Conservation (phyloP, 2,888 invertebrate species). For the Piscicola geometra region DNA sequence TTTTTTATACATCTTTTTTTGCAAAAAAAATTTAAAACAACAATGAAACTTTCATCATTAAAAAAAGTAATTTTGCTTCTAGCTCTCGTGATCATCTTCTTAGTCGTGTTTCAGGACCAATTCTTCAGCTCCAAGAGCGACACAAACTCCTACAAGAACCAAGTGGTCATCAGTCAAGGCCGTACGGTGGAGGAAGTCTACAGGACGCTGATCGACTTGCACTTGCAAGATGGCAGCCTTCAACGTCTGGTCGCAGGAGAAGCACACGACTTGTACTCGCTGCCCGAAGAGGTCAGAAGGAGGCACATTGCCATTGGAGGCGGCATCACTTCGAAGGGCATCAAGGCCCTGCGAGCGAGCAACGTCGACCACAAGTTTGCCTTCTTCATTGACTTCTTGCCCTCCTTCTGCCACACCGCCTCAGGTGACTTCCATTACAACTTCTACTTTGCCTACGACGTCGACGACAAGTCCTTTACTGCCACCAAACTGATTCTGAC, state of each 20-base stretch:
- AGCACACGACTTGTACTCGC: neutral
- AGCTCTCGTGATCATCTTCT: neutral
- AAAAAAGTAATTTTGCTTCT: constrained; percentile 12
- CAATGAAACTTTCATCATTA: neutral
- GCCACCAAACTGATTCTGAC: neutral
- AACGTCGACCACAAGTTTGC: constrained; percentile 34
- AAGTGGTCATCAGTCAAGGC: neutral
- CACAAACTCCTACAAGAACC: neutral
- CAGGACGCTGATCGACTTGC: neutral
- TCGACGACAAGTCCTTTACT: constrained; percentile 37
- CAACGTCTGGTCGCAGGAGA: neutral
- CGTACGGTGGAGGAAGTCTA: neutral
- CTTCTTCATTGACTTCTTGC: constrained; percentile 40
- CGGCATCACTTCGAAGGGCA: constrained; percentile 37
- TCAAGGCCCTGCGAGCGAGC: constrained; percentile 2
- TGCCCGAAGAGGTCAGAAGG: neutral
- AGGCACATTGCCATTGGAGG: constrained; percentile 39
- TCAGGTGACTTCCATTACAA: constrained; percentile 37
- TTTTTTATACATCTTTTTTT: too few relatives aligned
- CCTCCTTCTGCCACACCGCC: constrained; percentile 42
- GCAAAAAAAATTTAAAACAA: too few relatives aligned
- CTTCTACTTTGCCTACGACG: constrained; percentile 43
- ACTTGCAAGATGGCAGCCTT: neutral
- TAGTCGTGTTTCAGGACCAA: neutral
- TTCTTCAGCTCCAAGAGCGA: neutral